phyloP scores from a whole-genome alignment of 2,888 invertebrate species.

The Lepetodrilus schrolli region DNA sequence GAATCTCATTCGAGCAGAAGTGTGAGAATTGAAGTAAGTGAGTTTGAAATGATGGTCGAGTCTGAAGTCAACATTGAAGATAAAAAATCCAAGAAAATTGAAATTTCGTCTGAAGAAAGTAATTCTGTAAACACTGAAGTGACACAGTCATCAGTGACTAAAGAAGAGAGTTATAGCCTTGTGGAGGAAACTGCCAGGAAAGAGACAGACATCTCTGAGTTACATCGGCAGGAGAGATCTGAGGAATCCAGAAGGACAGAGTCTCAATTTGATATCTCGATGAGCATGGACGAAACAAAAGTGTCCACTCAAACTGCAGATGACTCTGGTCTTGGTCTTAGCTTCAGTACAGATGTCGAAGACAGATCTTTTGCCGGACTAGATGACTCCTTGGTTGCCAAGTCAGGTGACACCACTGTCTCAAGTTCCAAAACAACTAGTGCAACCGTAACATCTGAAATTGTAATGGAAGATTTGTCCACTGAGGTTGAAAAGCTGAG shows the following conservation, averaged over 20 bases:
- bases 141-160: background rate
- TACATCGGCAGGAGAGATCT: background rate
- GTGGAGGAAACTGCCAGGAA: constrained; percentile 17
- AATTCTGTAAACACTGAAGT: background rate
- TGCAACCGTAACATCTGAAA: background rate
- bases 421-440: background rate
- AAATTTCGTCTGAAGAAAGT: constrained; percentile 2
- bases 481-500: background rate
- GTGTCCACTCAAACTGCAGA: background rate
- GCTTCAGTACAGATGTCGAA: background rate
- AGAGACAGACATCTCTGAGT: background rate
- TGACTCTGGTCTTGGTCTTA: background rate
- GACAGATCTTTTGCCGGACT: background rate
- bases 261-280: background rate
- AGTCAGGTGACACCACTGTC: background rate
- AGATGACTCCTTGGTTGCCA: background rate
- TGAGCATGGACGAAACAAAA: background rate
- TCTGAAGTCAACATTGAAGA: background rate
- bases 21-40: background rate
- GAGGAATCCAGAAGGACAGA: background rate
- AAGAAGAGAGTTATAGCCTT: background rate
- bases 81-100: constrained; percentile 8
- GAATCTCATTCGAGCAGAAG: background rate
- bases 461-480: background rate
- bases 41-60: background rate